Evolutionary conservation across 2,797 vertebrate genomes (phyloP), one percentile per base, ranked within the genome.

Genomic region (Gallirallus australis): DNA sequence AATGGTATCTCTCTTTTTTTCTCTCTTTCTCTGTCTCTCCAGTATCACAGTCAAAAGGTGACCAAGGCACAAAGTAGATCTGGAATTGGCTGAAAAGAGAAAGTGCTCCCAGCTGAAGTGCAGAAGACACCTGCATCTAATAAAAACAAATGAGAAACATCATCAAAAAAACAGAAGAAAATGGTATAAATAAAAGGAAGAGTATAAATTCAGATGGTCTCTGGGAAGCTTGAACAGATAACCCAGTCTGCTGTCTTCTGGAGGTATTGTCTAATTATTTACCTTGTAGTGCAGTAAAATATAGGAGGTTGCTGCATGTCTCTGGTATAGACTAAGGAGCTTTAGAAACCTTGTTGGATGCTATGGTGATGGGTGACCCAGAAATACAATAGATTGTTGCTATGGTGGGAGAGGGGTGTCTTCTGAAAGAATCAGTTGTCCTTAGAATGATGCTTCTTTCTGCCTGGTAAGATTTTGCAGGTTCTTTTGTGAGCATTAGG

Each of bases 121-220:
- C 92, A 97, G 93, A 96, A 94, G 95, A 96, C 97, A 97, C 96
- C 96, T 97, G 97, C 78, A 91, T 96, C 91, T 96, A 96, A 96
- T 97, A 96, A 97, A 97, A 97, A 66, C 95, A 96, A 96, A 97
- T 91, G 79, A 96, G 96, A 96, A 95, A 95, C 88, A 94, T 94
- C 88, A 91, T 96, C 94, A 95, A 94, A 92, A 97, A 97, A 95
- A 88, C 56, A 95, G 79, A 59, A 94, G 59, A 82, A 94, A 94
- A 65, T 64, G 37, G 80, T 92, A 90, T 93, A 96, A 93, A 94
- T 96, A 92, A 66, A 89, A 88, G 77, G 61, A 95, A 68, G 82
- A 90, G 81, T 77, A 79, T 86, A 94, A 97, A 95, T 94, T 97
- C 70, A 93, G 72, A 85, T 89, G 63, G 75, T 89, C 89, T 95